These are phyloP conservation scores for Ascaphus truei DNA, from an alignment of 2,113 vertebrate genomes.

Conservation along the genomic window DNA sequence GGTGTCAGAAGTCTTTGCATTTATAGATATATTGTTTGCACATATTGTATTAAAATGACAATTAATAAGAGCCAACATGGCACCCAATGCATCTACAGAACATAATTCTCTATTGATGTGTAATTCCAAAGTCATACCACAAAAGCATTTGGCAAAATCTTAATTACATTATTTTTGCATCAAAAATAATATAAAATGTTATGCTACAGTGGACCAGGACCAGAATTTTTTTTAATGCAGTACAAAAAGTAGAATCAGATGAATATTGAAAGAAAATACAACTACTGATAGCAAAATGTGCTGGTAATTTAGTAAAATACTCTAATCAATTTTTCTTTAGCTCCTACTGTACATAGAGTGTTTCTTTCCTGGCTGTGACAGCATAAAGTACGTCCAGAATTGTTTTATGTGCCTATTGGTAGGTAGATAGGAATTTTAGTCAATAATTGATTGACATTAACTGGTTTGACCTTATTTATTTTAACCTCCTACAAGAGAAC, in stretches of 20 bases:
- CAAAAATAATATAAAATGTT: too few species aligned
- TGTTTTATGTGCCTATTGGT: neutral
- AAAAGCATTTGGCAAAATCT: too few species aligned
- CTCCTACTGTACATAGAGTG: conserved; percentile 10
- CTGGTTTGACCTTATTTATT: conserved; percentile 26
- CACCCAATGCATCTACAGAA: too few species aligned
- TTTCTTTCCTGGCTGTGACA: neutral
- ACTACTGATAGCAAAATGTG: neutral
- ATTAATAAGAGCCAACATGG: too few species aligned
- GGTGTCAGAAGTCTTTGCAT: too few species aligned
- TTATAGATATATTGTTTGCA: too few species aligned
- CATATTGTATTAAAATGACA: too few species aligned
- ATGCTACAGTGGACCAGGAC: too few species aligned
- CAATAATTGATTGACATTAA: conserved; percentile 27
- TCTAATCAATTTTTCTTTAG: conserved; percentile 7
- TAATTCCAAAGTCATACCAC: too few species aligned
- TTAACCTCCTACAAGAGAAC: conserved; percentile 1
- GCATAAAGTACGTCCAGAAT: neutral
- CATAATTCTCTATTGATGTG: too few species aligned
- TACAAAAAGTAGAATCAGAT: neutral
- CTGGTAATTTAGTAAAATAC: neutral
- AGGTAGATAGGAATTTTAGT: conserved; percentile 9
- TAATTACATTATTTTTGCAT: too few species aligned
- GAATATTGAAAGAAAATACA: neutral
- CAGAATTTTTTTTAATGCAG: neutral